Conservation (phyloP, 2,113 vertebrate genomes). For the Strigops habroptila region DNA sequence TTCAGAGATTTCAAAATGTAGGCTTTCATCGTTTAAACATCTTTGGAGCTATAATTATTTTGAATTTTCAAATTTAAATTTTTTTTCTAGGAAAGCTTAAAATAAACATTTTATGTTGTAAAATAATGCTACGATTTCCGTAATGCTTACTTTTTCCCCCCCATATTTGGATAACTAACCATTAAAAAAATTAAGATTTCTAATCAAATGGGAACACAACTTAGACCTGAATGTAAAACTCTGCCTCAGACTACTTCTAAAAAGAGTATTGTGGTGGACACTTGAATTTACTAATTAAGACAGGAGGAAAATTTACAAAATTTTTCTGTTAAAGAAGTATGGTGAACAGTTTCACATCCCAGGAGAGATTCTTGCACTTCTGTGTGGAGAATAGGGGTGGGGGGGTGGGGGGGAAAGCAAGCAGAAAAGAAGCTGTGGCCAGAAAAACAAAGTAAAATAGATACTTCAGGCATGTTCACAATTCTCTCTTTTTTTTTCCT, state of each 20-base stretch:
- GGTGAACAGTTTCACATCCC: not conserved
- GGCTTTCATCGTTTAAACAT: not conserved
- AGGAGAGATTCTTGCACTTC: not conserved
- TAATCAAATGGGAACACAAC: not conserved
- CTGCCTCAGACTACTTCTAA: not conserved
- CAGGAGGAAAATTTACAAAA: not conserved
- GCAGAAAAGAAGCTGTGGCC: not conserved
- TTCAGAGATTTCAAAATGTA: not conserved
- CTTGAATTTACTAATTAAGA: not conserved
- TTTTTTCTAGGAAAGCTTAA: not conserved
- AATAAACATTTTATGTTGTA: not conserved
- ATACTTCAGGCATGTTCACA: not conserved
- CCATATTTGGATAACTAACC: not conserved
- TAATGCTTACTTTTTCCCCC: not conserved
- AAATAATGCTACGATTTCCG: not conserved
- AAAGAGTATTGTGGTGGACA: not conserved
- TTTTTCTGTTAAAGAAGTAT: not conserved
- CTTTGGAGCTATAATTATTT: not conserved
- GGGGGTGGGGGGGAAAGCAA: no score
- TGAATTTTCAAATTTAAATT: not conserved
- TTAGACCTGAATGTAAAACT: not conserved
- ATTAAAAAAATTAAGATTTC: not conserved
- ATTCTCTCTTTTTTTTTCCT: accelerated
- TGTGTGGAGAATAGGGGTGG: not conserved
- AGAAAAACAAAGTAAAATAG: not conserved